phyloP scores from a whole-genome alignment of 2,797 vertebrate species.

The Macroramphosus scolopax region DNA sequence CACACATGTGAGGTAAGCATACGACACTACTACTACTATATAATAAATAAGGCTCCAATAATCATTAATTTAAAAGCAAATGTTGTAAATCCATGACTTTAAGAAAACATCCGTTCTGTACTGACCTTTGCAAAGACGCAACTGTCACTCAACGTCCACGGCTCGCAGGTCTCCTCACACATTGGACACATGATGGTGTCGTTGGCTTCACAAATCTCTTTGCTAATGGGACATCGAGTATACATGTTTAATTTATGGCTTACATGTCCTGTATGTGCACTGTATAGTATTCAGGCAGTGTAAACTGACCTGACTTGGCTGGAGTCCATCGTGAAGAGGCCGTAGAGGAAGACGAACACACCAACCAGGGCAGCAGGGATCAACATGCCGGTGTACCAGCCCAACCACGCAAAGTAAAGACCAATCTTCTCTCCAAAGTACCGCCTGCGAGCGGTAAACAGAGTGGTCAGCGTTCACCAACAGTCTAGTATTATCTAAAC shows the following conservation, averaged over 20 bases:
- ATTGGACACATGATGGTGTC: slow-evolving; percentile 96
- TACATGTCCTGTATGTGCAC: background rate
- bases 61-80: no score
- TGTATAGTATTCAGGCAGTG: background rate
- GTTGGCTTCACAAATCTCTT: slow-evolving; percentile 95
- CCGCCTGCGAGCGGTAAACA: slow-evolving; percentile 73
- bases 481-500: slow-evolving; percentile 12
- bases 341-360: slow-evolving; percentile 97
- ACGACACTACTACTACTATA: no score
- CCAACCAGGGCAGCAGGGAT: slow-evolving; percentile 96
- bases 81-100: background rate
- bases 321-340: slow-evolving; percentile 96
- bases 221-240: slow-evolving; percentile 71
- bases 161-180: slow-evolving; percentile 90
- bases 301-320: slow-evolving; percentile 95
- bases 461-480: background rate
- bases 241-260: background rate
- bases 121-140: slow-evolving; percentile 96
- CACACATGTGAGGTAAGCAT: no score
- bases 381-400: slow-evolving; percentile 99
- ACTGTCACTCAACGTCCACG: slow-evolving; percentile 93
- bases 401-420: slow-evolving; percentile 97
- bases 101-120: background rate
- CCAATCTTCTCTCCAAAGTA: slow-evolving; percentile 99
- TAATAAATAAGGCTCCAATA: no score